Percentiles rank a stretch among this genome's conserved stretches.
phyloP scores from a whole-genome alignment of 1,140 invertebrate genomes.

The Drosophila erecta region DNA sequence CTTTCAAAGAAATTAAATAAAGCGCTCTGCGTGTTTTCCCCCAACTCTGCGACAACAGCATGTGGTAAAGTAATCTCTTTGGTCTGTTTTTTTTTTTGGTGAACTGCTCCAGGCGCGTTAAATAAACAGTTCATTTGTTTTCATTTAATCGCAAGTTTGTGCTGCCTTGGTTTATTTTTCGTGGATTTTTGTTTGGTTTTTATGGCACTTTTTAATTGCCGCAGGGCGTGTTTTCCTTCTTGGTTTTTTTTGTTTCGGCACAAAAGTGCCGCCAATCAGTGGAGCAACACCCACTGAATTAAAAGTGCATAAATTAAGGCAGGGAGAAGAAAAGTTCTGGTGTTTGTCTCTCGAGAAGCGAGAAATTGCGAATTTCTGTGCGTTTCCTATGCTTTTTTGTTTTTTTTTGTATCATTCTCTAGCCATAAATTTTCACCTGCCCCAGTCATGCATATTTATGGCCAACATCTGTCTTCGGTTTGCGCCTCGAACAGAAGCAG shows the following conservation, averaged over 20 bases:
- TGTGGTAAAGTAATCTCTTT: slow-evolving; percentile 51
- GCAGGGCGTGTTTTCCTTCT: slow-evolving; percentile 49
- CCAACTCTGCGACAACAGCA: slow-evolving; percentile 8
- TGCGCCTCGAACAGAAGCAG: slow-evolving; percentile 62
- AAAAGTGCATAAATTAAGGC: slow-evolving; percentile 81
- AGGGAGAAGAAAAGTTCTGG: slow-evolving; percentile 10
- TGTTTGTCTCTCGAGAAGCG: slow-evolving; percentile 17
- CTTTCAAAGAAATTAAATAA: slow-evolving; percentile 84
- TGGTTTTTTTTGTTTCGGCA: not conserved
- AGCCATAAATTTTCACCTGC: slow-evolving; percentile 42
- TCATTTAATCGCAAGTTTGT: slow-evolving; percentile 73
- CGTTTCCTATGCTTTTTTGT: too few relatives aligned
- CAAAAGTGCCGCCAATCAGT: slow-evolving; percentile 80
- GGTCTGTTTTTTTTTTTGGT: slow-evolving; percentile 9
- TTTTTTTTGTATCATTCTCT: not conserved
- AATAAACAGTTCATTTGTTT: slow-evolving; percentile 84
- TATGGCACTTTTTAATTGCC: slow-evolving; percentile 73
- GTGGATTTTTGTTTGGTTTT: slow-evolving; percentile 37
- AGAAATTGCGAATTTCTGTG: slow-evolving; percentile 25
- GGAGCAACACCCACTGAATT: slow-evolving; percentile 79
- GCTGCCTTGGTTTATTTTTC: slow-evolving; percentile 33
- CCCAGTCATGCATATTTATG: slow-evolving; percentile 34
- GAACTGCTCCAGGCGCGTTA: slow-evolving; percentile 60
- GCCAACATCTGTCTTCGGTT: slow-evolving; percentile 31
- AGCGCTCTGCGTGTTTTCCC: slow-evolving; percentile 79